Evolutionary conservation across 2,888 invertebrate species (phyloP).

Genomic region (Nymphalis c-album): DNA sequence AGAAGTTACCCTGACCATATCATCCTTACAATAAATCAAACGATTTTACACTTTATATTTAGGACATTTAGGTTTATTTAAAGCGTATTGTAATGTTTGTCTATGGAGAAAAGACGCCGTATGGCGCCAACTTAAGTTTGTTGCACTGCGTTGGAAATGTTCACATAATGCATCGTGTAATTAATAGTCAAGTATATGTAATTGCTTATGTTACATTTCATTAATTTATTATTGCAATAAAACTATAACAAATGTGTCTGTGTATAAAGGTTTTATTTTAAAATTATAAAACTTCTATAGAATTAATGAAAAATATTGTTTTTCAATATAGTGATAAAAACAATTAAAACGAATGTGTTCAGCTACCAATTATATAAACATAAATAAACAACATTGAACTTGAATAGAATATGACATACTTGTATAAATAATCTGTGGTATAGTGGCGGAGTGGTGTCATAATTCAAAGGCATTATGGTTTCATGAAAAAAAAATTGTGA

Average conservation of each 20-base stretch:
- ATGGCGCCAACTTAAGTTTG: slow-evolving; percentile 39
- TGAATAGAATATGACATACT: too few species aligned
- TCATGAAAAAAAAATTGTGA: too few species aligned
- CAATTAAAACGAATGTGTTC: too few species aligned
- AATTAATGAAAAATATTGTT: too few species aligned
- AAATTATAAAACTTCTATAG: too few species aligned
- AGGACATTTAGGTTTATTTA: neutral
- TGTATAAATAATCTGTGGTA: too few species aligned
- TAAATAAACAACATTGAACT: too few species aligned
- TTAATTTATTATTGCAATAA: neutral
- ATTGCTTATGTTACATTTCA: slow-evolving; percentile 6
- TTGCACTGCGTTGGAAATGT: slow-evolving; percentile 36
- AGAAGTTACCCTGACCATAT: neutral
- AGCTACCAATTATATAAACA: too few species aligned
- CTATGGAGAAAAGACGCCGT: slow-evolving; percentile 22
- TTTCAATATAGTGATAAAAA: too few species aligned
- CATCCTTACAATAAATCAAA: neutral
- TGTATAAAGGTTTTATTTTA: neutral
- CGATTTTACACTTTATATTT: slow-evolving; percentile 17
- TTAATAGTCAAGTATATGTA: slow-evolving; percentile 10
- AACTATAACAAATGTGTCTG: neutral
- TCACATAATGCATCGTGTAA: slow-evolving; percentile 10
- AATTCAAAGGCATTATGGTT: too few species aligned
- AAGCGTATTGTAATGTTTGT: slow-evolving; percentile 10
- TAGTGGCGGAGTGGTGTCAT: too few species aligned